Evolutionary conservation across 2,113 vertebrate genomes (phyloP), one percentile per base, ranked within the genome.

Genomic region (Xiphophorus hellerii): DNA sequence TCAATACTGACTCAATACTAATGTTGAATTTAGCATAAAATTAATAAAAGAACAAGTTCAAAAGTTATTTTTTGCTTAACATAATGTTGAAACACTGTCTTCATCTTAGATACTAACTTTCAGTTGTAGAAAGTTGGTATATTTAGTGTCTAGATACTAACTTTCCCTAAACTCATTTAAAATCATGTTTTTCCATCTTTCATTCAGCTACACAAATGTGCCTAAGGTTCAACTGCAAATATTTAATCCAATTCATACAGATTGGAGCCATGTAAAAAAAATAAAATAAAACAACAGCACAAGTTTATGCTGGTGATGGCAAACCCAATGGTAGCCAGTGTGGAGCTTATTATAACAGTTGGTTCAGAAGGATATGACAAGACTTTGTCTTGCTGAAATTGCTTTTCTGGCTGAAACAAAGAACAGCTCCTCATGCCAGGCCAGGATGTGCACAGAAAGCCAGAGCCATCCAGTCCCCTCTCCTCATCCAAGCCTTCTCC

Each of bases 271-370:
- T 11, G 8, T 30, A 4, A 22, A 54, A 25, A 22, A 14, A 13
- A 48, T 17, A 66, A 25, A 71, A 54, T n/a, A 0, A 14, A 58
- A 33, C 28, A 15, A 48, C 27, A n/a, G 70, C 31, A 71, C 8
- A 58, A 25, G 2, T 48, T 62, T 12, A 79, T 48, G 64, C 37
- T 0, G 67, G 67, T 35, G 42, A 66, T 29, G 64, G 54, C 69
- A 86, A 77, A 66, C 60, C 73, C 69, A 68, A 78, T 44, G 65
- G 83, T 76, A 74, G 71, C 76, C 61, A 64, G 60, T 76, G 77
- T 66, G n/a, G 66, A 69, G 71, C 66, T 90, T 87, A 85, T 89
- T 81, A 85, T 83, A 80, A 77, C 65, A 76, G 72, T 81, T 77
- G 51, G 69, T 78, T 74, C 62, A 74, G 66, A 48, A 82, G 80